Percentiles rank a stretch among this genome's conserved stretches.
Evolutionary conservation across 2,888 invertebrate species (phyloP).

Genomic region (Dioctria rufipes): DNA sequence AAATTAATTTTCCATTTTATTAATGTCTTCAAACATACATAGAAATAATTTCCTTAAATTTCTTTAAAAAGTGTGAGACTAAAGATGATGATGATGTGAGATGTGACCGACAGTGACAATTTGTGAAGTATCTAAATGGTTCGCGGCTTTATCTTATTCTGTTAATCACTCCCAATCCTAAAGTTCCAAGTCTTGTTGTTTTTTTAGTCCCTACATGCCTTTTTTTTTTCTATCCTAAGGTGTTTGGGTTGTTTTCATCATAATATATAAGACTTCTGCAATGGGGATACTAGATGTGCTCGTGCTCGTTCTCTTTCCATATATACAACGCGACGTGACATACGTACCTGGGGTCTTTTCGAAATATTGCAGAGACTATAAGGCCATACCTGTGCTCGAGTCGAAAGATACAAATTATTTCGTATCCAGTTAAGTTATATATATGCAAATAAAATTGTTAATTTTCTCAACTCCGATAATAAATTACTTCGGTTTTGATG

Average conservation of each 20-base stretch:
- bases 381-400: too few relatives aligned
- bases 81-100: neutral
- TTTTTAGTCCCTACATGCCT: too few relatives aligned
- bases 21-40: conserved; percentile 20
- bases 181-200: too few relatives aligned
- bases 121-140: too few relatives aligned
- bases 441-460: conserved; percentile 13
- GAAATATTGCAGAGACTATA: too few relatives aligned
- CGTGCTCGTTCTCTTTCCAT: too few relatives aligned
- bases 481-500: neutral
- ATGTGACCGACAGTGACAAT: neutral
- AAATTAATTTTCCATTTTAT: conserved; percentile 44
- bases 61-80: conserved; percentile 1
- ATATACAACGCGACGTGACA: too few relatives aligned
- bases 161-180: neutral
- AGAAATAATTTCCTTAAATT: conserved; percentile 9
- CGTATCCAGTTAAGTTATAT: neutral
- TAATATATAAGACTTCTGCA: too few relatives aligned
- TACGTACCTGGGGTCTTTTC: too few relatives aligned
- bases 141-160: neutral
- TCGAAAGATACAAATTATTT: neutral
- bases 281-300: too few relatives aligned
- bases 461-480: conserved; percentile 1
- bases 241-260: neutral
- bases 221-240: too few relatives aligned